Evolutionary conservation across 1,140 invertebrate species (phyloP), one percentile per base, ranked within the genome.

Genomic region (Penaeus japonicus): DNA sequence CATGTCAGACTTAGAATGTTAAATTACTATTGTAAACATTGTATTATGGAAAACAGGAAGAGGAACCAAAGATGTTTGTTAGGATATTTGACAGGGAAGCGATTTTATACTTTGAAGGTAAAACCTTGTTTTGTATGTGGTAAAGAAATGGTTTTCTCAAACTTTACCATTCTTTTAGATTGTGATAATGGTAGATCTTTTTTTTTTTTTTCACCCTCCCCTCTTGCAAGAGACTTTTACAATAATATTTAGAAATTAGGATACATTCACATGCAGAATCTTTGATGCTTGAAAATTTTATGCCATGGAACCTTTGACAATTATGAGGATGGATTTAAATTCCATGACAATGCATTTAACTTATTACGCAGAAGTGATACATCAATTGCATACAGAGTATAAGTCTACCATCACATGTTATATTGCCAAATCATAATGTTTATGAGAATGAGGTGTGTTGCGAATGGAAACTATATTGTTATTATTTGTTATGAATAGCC

Each of bases 41-140:
- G 47, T 77, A 79, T 53, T 22, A 30, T 53, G 77, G 77, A 79
- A 53, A 24, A 79, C 32, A 79, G 39, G 39, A 47, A 47, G 32
- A 79, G 39, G 77, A 79, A 79, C 77, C 77, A 53, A 53, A 79
- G 77, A 79, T 79, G 27, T 79, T 10, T 53, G n/a, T 79, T 39
- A 79, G 20, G 54, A 27, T 77, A 47, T 77, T 79, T n/a, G 27
- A 79, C n/a, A 54, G 77, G 77, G 54, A 79, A 30, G 77, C 53
- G 77, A 53, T 79, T 79, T 79, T 79, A 79, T 79, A 53, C n/a
- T 20, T n/a, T 79, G 32, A 53, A 79, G 39, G 39, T 47, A 47
- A 79, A 53, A 79, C 22, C 39, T 53, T 24, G 24, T 79, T 24
- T 27, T 77, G 18, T 17, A 73, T 27, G 35, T 24, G 35, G 39